These are phyloP conservation scores for Cynaeus angustus DNA, from an alignment of 2,888 invertebrate species.

Conservation along the genomic window DNA sequence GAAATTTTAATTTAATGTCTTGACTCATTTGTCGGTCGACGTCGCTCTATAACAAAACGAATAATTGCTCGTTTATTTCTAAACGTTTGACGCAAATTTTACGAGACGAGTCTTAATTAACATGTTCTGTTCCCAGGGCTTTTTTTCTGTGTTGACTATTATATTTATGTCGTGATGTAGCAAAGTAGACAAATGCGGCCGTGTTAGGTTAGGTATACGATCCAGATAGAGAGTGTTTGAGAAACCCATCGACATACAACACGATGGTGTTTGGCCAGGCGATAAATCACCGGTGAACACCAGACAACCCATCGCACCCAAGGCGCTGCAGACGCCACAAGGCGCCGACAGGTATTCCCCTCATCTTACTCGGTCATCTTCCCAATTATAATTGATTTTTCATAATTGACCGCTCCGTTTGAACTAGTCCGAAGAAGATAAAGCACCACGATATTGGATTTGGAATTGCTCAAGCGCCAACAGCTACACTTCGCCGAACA, in stretches of 20 bases:
- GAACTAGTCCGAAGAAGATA: constrained; percentile 7
- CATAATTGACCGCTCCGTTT: constrained; percentile 28
- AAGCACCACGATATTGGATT: constrained; percentile 5
- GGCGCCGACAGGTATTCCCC: constrained; percentile 60
- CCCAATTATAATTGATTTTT: constrained; percentile 41
- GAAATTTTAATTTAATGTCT: constrained; percentile 62
- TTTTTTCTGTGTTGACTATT: constrained; percentile 13
- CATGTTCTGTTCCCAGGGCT: constrained; percentile 8
- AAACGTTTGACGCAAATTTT: too few species aligned
- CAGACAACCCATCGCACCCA: constrained; percentile 58
- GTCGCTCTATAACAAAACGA: constrained; percentile 29
- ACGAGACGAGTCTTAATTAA: too few species aligned
- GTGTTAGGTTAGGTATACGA: constrained; percentile 38
- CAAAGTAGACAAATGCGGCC: constrained; percentile 37
- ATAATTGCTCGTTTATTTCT: constrained; percentile 30
- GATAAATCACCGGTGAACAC: constrained; percentile 50
- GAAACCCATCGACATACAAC: constrained; percentile 35
- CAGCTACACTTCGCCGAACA: too few species aligned
- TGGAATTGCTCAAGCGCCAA: too few species aligned
- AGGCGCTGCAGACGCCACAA: constrained; percentile 62
- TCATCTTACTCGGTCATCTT: constrained; percentile 33
- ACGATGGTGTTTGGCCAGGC: constrained; percentile 59
- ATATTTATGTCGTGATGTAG: constrained; percentile 41
- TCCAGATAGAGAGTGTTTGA: constrained; percentile 30
- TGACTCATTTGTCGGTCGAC: constrained; percentile 41